Evolutionary conservation across 2,888 invertebrate species (phyloP).

Genomic region (Nomada ruficornis): DNA sequence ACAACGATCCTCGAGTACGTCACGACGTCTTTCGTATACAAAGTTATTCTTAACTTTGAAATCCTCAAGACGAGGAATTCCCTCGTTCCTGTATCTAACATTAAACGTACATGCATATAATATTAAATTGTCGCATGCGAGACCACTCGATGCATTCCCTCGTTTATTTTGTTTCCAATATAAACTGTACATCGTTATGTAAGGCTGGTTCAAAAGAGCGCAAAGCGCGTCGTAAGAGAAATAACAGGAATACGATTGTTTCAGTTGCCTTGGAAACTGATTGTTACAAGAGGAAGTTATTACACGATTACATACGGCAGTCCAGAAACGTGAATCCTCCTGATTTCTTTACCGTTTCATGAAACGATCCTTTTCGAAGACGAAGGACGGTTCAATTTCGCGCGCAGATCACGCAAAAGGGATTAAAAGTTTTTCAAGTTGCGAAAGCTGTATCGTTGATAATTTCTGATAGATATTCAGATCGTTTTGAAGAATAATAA

Average conservation of each 20-base stretch:
- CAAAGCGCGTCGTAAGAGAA: slow-evolving; percentile 27
- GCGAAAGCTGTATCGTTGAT: neutral
- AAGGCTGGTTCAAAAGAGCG: slow-evolving; percentile 27
- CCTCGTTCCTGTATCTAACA: neutral
- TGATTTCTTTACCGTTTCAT: slow-evolving; percentile 20
- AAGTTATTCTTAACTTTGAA: neutral
- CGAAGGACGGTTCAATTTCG: neutral
- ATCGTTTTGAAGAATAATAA: slow-evolving; percentile 20
- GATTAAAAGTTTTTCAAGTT: neutral
- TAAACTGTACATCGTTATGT: slow-evolving; percentile 14
- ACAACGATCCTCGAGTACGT: neutral
- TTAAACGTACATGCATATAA: no score
- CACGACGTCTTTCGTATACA: neutral
- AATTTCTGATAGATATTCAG: slow-evolving; percentile 14
- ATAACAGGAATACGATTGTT: slow-evolving; percentile 49
- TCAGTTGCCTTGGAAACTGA: slow-evolving; percentile 42
- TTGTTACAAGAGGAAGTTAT: slow-evolving; percentile 55
- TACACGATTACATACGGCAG: slow-evolving; percentile 44
- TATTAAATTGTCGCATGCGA: neutral
- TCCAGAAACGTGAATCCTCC: slow-evolving; percentile 28
- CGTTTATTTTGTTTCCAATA: slow-evolving; percentile 13
- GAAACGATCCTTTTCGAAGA: neutral
- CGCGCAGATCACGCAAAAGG: neutral
- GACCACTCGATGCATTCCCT: neutral
- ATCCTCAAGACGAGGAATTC: neutral